These are phyloP conservation scores for Crocuta crocuta DNA, from an alignment of 2,113 vertebrate species.

Conservation along the genomic window DNA sequence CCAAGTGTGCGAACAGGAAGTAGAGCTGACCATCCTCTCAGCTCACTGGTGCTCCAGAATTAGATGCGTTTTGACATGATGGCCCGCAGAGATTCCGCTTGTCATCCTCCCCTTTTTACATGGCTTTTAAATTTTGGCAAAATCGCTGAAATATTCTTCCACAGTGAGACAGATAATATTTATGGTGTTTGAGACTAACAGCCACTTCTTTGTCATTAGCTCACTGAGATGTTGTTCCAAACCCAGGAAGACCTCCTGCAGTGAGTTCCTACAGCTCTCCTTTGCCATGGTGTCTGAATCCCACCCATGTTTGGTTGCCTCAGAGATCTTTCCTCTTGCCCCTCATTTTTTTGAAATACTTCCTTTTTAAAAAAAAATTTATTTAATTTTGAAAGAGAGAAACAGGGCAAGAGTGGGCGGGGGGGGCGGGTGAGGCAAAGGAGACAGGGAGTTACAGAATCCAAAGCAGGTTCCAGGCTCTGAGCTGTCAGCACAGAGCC, in stretches of 20 bases:
- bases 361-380: conserved; percentile 84
- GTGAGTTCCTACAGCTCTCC: conserved; percentile 92
- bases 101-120: conserved; percentile 88
- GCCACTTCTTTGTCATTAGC: conserved; percentile 94
- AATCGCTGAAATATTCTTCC: conserved; percentile 97
- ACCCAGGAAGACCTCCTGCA: conserved; percentile 95
- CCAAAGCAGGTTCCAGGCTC: no score
- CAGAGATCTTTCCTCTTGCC: conserved; percentile 82
- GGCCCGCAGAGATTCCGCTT: not conserved
- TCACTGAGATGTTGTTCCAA: conserved; percentile 95
- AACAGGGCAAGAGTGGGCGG: no score
- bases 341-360: conserved; percentile 90
- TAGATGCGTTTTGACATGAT: not conserved
- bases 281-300: conserved; percentile 92
- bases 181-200: conserved; percentile 92
- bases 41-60: not conserved
- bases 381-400: no score
- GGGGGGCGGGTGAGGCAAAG: no score
- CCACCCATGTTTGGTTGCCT: conserved; percentile 91
- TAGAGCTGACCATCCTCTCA: not conserved
- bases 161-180: conserved; percentile 96
- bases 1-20: not conserved
- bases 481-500: no score
- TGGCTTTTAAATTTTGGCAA: conserved; percentile 95
- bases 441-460: no score